Evolutionary conservation across 2,113 vertebrate species (phyloP).

Genomic region (Excalfactoria chinensis): DNA sequence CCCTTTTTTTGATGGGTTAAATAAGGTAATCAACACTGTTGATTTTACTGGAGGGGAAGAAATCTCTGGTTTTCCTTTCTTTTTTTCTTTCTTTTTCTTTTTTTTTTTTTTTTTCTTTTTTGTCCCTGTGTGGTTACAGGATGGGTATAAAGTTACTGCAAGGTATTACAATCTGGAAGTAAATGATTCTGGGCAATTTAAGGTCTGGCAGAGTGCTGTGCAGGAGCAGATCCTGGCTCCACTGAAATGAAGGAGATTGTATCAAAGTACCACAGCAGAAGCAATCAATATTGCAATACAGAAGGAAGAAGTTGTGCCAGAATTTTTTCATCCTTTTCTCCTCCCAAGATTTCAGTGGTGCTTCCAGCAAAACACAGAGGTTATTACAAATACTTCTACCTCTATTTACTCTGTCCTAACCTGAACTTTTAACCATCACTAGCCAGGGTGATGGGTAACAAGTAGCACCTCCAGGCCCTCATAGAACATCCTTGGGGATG

Average conservation of each 20-base stretch:
- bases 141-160: slow-evolving; percentile 34
- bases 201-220: slow-evolving; percentile 37
- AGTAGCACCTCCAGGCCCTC: neutral
- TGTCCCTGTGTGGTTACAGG: slow-evolving; percentile 19
- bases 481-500: too few species aligned
- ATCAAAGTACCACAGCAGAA: neutral
- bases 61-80: neutral
- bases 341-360: neutral
- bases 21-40: slow-evolving; percentile 41
- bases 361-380: neutral
- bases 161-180: slow-evolving; percentile 49
- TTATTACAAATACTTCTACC: neutral
- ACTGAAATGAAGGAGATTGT: neutral
- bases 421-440: slow-evolving; percentile 5
- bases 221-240: neutral
- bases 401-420: neutral
- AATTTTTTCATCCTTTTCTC: slow-evolving; percentile 21
- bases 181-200: neutral
- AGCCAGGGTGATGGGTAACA: slow-evolving; percentile 70
- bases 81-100: neutral
- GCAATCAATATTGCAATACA: slow-evolving; percentile 2
- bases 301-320: neutral
- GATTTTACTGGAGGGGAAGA: slow-evolving; percentile 41
- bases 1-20: slow-evolving; percentile 5
- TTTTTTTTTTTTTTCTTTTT: neutral